Base-by-base conservation (phyloP, 30 jellyfish, hydroid and myxozoan species). In the Chrysaora quinquecirrha region DNA sequence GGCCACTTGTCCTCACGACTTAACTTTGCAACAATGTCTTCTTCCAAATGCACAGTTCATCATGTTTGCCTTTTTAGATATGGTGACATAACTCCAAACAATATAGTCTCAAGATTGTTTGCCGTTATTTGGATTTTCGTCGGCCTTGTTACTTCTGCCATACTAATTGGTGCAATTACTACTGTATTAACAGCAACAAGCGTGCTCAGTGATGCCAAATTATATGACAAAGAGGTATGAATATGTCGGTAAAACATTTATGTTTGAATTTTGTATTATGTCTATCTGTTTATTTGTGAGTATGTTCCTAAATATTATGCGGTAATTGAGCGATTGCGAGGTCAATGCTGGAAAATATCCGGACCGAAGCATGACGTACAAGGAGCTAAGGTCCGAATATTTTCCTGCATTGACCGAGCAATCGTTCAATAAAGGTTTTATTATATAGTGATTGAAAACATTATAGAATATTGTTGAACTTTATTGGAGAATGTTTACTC, bases 81-180 rank as follows among this genome's bases (percentile, higher is more conserved):
- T 30, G 78, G 78, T 30, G 78, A 66, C 27, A 28, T 28, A 66
- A 28, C 65, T n/a, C 78, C 78, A 3, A 28, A 64, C 27, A 64
- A 18, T 6, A 11, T 66, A 10, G 11, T 16, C 12, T 12, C 78
- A 9, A 66, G 34, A 21, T 3, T 28, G 21, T 66, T 66, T 66
- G 78, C 54, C 10, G 12, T 66, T 64, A 66, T 66, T 3, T 66
- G 78, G 78, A 66, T 66, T 66, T 64, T 66, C 19, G 34, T 30
- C 9, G 78, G 78, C 25, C 21, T 66, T 3, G 78, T 66, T 4
- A 30, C 61, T 21, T n/a, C 78, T 28, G 78, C 78, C 34, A 66
- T 66, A 10, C 65, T 66, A 9, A 66, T 34, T 6, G 78, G 78
- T n/a, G 78, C 78, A 9, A 66, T 66, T n/a, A 66, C 78, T 4